These are phyloP conservation scores for Pterostichus niger DNA, from an alignment of 2,888 invertebrate genomes.

Conservation along the genomic window DNA sequence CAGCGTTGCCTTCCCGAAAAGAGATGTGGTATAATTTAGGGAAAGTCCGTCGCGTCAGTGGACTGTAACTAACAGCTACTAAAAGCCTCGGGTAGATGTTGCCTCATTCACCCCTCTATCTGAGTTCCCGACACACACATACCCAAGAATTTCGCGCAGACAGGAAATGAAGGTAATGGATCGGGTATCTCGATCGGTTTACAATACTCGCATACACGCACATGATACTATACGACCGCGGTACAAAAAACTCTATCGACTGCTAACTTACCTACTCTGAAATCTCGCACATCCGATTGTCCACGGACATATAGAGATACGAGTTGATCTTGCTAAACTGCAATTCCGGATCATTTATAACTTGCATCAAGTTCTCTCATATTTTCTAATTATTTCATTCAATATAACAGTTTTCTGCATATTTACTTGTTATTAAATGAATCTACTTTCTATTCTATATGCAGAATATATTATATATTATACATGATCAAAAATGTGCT, in stretches of 20 bases:
- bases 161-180: slow-evolving; percentile 59
- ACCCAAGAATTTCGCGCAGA: slow-evolving; percentile 34
- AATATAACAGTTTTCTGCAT: too few relatives aligned
- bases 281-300: too few relatives aligned
- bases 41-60: slow-evolving; percentile 56
- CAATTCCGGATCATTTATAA: too few relatives aligned
- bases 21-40: slow-evolving; percentile 58
- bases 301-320: too few relatives aligned
- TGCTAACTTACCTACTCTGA: too few relatives aligned
- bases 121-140: slow-evolving; percentile 27
- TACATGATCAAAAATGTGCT: too few relatives aligned
- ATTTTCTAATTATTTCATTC: too few relatives aligned
- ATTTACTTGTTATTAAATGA: too few relatives aligned
- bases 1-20: slow-evolving; percentile 35
- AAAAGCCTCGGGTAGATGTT: slow-evolving; percentile 49
- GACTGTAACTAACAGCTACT: slow-evolving; percentile 63
- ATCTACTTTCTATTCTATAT: too few relatives aligned
- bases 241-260: background rate
- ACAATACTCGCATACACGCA: slow-evolving; percentile 58
- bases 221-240: background rate
- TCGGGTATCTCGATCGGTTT: slow-evolving; percentile 61
- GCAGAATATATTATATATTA: too few relatives aligned
- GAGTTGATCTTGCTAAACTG: too few relatives aligned
- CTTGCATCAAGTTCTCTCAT: too few relatives aligned
- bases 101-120: slow-evolving; percentile 3